Conservation (phyloP, 2,797 vertebrate species). For the Spea hammondii region DNA sequence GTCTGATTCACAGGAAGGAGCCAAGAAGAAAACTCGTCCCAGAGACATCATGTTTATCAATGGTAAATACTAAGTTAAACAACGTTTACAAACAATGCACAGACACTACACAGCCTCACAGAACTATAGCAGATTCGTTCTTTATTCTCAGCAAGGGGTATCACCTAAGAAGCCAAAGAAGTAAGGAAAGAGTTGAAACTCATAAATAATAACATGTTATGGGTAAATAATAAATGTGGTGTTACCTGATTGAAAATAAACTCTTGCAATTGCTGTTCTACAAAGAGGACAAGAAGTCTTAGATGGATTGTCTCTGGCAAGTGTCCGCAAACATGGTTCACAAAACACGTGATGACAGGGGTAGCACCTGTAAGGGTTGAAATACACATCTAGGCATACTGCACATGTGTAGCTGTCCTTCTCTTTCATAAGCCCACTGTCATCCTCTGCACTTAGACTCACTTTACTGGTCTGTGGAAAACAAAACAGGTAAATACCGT, state of each 20-base stretch:
- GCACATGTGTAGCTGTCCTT: constrained; percentile 84
- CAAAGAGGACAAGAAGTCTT: constrained; percentile 86
- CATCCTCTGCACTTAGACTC: constrained; percentile 72
- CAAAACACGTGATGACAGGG: constrained; percentile 91
- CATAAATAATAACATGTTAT: too few relatives aligned
- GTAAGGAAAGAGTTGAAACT: too few relatives aligned
- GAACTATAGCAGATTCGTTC: too few relatives aligned
- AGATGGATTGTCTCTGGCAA: constrained; percentile 79
- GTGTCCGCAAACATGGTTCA: constrained; percentile 86
- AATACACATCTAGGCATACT: constrained; percentile 88
- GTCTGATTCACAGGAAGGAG: too few relatives aligned
- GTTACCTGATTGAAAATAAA: constrained; percentile 81
- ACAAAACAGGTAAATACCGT: constrained; percentile 31
- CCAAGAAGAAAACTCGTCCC: too few relatives aligned
- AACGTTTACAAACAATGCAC: background rate
- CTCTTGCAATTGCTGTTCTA: constrained; percentile 79
- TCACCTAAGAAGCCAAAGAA: too few relatives aligned
- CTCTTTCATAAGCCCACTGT: constrained; percentile 65
- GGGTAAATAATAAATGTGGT: background rate
- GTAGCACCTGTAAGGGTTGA: constrained; percentile 87
- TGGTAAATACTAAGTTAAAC: constrained; percentile 8
- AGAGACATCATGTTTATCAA: background rate
- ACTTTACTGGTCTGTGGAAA: constrained; percentile 65
- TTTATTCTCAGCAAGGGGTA: too few relatives aligned
- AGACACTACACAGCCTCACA: background rate